Percentiles rank a stretch among this genome's conserved stretches.
These are phyloP conservation scores for Drosophila hydei DNA, from an alignment of 1,140 invertebrate species.

Conservation along the genomic window DNA sequence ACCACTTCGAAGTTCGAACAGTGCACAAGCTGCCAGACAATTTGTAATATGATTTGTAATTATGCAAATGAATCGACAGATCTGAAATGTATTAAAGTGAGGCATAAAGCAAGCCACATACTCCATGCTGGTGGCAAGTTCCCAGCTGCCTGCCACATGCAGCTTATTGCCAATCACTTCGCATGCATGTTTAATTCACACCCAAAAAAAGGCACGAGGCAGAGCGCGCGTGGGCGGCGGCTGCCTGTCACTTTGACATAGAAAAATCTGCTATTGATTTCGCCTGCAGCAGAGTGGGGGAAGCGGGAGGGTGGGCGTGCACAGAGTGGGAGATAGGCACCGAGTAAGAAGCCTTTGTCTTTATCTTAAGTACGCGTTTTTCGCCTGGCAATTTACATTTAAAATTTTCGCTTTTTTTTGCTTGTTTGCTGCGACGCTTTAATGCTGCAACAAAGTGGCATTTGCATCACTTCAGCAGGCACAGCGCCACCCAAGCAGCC, in stretches of 20 bases:
- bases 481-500: neutral
- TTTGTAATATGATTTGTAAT: conserved; percentile 78
- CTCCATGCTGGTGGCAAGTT: neutral
- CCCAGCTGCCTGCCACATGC: conserved; percentile 10
- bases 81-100: conserved; percentile 39
- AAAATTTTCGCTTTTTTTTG: conserved; percentile 51
- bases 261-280: conserved; percentile 80
- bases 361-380: neutral
- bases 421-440: conserved; percentile 43
- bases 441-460: conserved; percentile 70
- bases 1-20: conserved; percentile 46
- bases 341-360: conserved; percentile 6
- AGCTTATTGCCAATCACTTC: conserved; percentile 54
- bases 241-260: conserved; percentile 65
- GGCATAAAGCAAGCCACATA: neutral
- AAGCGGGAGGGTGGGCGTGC: no score
- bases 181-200: conserved; percentile 74
- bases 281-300: conserved; percentile 9
- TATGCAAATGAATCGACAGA: conserved; percentile 67
- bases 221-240: neutral
- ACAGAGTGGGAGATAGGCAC: neutral
- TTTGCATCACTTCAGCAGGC: conserved; percentile 44
- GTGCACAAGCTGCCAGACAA: conserved; percentile 38
- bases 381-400: conserved; percentile 66
- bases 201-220: conserved; percentile 27